Conservation (phyloP, 2,888 invertebrate species). For the Macrosoma leucophasiata region DNA sequence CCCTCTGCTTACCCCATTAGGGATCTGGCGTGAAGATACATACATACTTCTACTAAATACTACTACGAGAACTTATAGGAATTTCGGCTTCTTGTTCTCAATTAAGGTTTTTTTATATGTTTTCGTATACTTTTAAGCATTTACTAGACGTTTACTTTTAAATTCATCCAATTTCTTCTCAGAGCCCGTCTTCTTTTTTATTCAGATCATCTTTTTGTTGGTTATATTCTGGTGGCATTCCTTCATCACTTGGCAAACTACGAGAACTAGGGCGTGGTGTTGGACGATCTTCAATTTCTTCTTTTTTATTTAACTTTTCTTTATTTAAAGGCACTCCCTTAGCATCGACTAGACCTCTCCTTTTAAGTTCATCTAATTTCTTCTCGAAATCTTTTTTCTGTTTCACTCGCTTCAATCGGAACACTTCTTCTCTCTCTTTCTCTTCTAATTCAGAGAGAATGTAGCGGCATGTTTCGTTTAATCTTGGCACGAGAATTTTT, state of each 20-base stretch:
- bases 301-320: no score
- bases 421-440: slow-evolving; percentile 33
- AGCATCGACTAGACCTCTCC: not conserved
- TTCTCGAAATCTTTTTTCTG: slow-evolving; percentile 25
- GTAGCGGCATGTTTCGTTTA: slow-evolving; percentile 29
- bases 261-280: not conserved
- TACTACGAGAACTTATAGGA: no score
- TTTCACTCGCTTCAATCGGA: slow-evolving; percentile 33
- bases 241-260: no score
- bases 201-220: no score
- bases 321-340: slow-evolving; percentile 7
- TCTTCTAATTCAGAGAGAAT: slow-evolving; percentile 35
- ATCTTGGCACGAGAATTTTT: slow-evolving; percentile 33
- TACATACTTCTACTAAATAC: no score
- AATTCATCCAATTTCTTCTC: slow-evolving; percentile 20
- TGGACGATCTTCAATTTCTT: not conserved
- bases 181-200: no score
- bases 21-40: no score
- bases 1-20: no score
- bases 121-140: slow-evolving; percentile 4
- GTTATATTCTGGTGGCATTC: no score
- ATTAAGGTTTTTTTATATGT: no score
- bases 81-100: slow-evolving; percentile 1
- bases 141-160: not conserved
- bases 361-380: slow-evolving; percentile 17